phyloP scores from a whole-genome alignment of 2,797 vertebrate species.

The Coreius guichenoti region DNA sequence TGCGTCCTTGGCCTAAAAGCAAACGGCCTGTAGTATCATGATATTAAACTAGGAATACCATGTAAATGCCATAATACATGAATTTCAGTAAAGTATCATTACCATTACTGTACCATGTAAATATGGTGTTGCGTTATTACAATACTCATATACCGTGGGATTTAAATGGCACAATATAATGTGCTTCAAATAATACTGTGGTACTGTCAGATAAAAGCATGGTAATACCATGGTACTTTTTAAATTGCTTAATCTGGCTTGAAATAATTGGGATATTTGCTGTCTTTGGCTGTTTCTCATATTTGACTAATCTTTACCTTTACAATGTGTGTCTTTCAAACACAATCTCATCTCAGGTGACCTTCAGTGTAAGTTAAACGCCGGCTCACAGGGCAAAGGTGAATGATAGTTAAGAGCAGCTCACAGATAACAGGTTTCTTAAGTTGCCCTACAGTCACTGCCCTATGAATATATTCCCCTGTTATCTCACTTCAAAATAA shows the following conservation, averaged over 20 bases:
- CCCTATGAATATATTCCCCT: too few species aligned
- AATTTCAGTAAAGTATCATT: too few species aligned
- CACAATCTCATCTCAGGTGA: background rate
- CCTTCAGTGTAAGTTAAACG: background rate
- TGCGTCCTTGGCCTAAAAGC: background rate
- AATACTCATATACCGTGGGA: background rate
- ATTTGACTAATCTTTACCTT: background rate
- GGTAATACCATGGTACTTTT: background rate
- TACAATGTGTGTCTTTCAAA: background rate
- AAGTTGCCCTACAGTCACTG: background rate
- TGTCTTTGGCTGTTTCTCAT: background rate
- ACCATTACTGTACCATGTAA: background rate
- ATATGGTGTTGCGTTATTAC: background rate
- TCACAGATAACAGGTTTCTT: background rate
- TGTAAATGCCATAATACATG: background rate
- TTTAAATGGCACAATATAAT: background rate
- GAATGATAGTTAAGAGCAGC: background rate
- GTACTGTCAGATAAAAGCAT: background rate
- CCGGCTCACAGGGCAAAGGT: slow-evolving; percentile 17
- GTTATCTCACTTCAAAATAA: too few species aligned
- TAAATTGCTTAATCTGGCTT: background rate
- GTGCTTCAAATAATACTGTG: background rate
- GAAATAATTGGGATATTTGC: background rate
- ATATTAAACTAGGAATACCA: background rate
- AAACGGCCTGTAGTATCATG: background rate